Percentiles rank a stretch among this genome's conserved stretches.
Conservation (phyloP, 2,797 vertebrate species). For the Cheirogaleus major region DNA sequence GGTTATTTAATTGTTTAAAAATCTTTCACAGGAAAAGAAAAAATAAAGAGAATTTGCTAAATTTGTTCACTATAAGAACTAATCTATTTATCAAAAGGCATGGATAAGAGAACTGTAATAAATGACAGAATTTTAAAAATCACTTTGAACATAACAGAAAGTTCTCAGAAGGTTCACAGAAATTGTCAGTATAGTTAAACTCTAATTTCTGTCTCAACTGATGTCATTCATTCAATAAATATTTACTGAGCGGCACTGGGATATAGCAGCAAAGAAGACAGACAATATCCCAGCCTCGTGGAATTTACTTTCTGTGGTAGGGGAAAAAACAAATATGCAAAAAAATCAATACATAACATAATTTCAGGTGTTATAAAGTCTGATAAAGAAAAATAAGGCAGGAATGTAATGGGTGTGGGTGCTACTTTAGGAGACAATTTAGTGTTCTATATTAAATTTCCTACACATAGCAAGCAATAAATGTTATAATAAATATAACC, state of each 20-base stretch:
- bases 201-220: background rate
- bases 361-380: background rate
- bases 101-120: background rate
- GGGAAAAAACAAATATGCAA: constrained; percentile 9
- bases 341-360: constrained; percentile 10
- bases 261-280: background rate
- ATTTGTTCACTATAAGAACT: constrained; percentile 7
- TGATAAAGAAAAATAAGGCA: constrained; percentile 25
- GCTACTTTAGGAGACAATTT: constrained; percentile 1
- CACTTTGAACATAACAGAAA: background rate
- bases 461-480: background rate
- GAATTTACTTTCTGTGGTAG: constrained; percentile 24
- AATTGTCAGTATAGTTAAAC: constrained; percentile 18
- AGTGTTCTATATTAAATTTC: background rate
- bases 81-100: constrained; percentile 30
- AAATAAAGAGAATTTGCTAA: background rate
- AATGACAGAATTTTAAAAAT: background rate
- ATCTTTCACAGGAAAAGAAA: background rate
- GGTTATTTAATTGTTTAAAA: constrained; percentile 10
- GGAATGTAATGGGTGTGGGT: background rate
- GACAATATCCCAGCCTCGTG: background rate
- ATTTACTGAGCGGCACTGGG: background rate
- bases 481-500: constrained; percentile 25
- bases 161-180: constrained; percentile 25
- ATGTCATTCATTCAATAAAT: constrained; percentile 33